Evolutionary conservation across 2,113 vertebrate genomes (phyloP).

Genomic region (Macroglossus sobrinus): DNA sequence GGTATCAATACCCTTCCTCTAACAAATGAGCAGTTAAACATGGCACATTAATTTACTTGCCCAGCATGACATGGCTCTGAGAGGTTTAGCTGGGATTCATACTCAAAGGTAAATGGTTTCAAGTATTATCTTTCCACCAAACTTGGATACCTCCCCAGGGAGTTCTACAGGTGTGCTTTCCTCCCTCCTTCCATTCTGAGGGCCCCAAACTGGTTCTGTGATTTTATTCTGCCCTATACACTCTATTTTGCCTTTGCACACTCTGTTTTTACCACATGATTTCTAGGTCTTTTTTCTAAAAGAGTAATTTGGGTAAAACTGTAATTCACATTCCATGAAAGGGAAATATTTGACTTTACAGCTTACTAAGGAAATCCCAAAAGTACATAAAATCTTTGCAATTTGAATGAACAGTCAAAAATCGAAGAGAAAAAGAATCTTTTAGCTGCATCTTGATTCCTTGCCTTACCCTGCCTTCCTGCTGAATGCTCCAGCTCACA

Average conservation of each 20-base stretch:
- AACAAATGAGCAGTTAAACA: background rate
- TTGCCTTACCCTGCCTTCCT: background rate
- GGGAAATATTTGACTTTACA: background rate
- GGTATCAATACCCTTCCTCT: background rate
- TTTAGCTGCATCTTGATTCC: background rate
- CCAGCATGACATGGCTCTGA: background rate
- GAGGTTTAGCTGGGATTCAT: background rate
- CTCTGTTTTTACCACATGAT: background rate
- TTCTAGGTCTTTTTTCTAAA: background rate
- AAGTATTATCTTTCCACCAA: background rate
- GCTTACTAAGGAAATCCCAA: background rate
- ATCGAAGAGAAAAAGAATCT: background rate
- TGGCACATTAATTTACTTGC: background rate
- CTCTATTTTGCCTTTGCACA: background rate
- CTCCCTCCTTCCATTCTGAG: background rate
- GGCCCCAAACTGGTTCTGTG: background rate
- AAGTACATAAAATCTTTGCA: constrained; percentile 9
- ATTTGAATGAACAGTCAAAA: background rate
- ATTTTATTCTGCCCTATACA: background rate
- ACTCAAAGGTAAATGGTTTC: background rate
- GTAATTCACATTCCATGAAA: background rate
- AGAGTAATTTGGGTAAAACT: background rate
- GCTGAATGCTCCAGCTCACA: fast-evolving
- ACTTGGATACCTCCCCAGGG: background rate
- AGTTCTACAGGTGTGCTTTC: background rate